phyloP scores from a whole-genome alignment of 2,113 vertebrate genomes.

The Orthonyx spaldingii region DNA sequence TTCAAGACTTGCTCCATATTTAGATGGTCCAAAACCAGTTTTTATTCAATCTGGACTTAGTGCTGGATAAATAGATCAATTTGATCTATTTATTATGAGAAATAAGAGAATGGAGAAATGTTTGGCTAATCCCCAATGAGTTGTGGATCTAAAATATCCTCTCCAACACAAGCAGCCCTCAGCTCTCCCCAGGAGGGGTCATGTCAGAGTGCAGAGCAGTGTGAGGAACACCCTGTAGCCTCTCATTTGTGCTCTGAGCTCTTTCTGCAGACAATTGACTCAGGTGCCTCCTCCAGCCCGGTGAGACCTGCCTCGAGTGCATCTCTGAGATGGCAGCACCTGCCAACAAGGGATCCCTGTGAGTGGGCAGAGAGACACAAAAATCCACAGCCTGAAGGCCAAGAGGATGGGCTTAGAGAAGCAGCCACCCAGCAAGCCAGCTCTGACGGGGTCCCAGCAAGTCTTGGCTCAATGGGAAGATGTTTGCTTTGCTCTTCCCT shows the following conservation, averaged over 20 bases:
- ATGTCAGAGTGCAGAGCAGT: accelerated
- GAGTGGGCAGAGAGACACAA: neutral
- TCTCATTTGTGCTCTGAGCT: neutral
- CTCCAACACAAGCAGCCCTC: neutral
- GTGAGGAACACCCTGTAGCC: neutral
- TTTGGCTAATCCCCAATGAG: neutral
- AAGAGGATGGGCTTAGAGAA: neutral
- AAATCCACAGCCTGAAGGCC: neutral
- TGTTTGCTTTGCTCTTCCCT: neutral
- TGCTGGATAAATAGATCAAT: neutral
- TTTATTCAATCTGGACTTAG: neutral
- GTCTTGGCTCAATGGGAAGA: neutral
- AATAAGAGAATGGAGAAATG: neutral
- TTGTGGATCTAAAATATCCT: neutral
- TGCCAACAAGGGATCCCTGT: neutral
- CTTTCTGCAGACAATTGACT: accelerated
- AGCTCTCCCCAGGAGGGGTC: neutral
- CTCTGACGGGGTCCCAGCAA: neutral
- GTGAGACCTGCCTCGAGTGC: neutral
- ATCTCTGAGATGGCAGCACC: neutral
- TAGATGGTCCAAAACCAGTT: neutral
- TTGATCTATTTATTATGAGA: neutral
- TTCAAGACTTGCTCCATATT: neutral
- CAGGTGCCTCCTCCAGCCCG: neutral
- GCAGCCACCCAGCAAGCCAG: neutral